A percentile compares a stretch with the other conserved stretches of the same genome.
These are phyloP conservation scores for Ephialtes manifestator DNA, from an alignment of 2,888 invertebrate species.

Conservation along the genomic window DNA sequence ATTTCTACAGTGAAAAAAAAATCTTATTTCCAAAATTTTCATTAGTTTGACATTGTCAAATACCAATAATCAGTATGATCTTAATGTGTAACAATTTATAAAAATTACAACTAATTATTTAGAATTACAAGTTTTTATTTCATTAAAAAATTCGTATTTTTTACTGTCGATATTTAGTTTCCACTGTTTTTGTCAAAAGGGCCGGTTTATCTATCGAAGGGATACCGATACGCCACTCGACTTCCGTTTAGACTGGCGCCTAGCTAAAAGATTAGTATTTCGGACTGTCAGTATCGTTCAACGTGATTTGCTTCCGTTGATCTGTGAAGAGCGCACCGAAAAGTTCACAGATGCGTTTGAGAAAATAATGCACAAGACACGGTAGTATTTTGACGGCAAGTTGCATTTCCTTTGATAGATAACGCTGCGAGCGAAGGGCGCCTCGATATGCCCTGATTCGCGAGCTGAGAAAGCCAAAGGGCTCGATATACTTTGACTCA, in stretches of 20 bases:
- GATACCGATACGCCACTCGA: constrained; percentile 19
- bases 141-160: not conserved
- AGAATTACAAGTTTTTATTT: not conserved
- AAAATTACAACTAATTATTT: not conserved
- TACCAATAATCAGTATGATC: too few relatives aligned
- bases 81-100: not conserved
- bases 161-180: not conserved
- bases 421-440: constrained; percentile 8
- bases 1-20: too few relatives aligned
- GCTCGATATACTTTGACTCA: not conserved
- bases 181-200: not conserved
- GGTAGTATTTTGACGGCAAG: not conserved
- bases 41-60: too few relatives aligned
- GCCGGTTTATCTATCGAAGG: not conserved
- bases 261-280: constrained; percentile 59
- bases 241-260: constrained; percentile 73
- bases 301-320: constrained; percentile 53
- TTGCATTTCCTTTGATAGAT: not conserved
- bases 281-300: constrained; percentile 24
- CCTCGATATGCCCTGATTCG: constrained; percentile 30
- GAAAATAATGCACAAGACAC: constrained; percentile 42
- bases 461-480: constrained; percentile 40
- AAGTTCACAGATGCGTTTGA: constrained; percentile 9
- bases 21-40: too few relatives aligned
- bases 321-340: constrained; percentile 19